Conservation (phyloP, 2,888 invertebrate genomes). For the Eumacrocentrus americanus region DNA sequence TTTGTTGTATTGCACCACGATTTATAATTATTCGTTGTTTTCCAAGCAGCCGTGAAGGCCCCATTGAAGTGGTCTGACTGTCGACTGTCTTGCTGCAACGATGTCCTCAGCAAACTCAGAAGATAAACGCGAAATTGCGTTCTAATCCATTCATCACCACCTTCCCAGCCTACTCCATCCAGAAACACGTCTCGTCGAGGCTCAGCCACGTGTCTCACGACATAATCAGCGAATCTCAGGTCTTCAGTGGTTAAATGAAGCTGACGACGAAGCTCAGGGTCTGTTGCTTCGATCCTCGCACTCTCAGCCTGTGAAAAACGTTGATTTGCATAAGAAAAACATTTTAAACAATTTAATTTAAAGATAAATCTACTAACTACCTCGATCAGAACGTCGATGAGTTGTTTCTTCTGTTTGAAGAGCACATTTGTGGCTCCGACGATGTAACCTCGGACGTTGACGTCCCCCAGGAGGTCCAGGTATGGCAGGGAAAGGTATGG, state of each 20-base stretch:
- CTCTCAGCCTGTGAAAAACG: slow-evolving; percentile 70
- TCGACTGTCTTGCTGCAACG: slow-evolving; percentile 75
- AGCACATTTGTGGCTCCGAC: slow-evolving; percentile 99
- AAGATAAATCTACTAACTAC: slow-evolving; percentile 54
- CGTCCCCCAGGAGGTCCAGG: slow-evolving; percentile 87
- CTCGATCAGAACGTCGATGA: slow-evolving; percentile 92
- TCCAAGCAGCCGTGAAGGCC: slow-evolving; percentile 83
- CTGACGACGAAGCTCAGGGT: slow-evolving; percentile 79
- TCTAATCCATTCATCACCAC: slow-evolving; percentile 96
- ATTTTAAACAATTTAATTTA: not conserved
- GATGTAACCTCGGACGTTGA: slow-evolving; percentile 83
- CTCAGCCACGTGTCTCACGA: slow-evolving; percentile 76
- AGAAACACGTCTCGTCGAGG: slow-evolving; percentile 72
- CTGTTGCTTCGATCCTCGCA: slow-evolving; percentile 82
- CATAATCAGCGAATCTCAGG: slow-evolving; percentile 91
- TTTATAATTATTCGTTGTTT: slow-evolving; percentile 86
- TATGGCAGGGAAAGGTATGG: slow-evolving; percentile 96
- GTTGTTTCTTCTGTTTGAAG: slow-evolving; percentile 91
- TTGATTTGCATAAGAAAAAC: too few species aligned
- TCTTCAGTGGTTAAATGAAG: slow-evolving; percentile 94
- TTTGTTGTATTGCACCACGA: slow-evolving; percentile 75
- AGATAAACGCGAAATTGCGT: slow-evolving; percentile 90
- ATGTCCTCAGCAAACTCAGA: slow-evolving; percentile 80
- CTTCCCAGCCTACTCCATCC: slow-evolving; percentile 83
- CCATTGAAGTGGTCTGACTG: slow-evolving; percentile 89